Evolutionary conservation across 2,888 invertebrate genomes (phyloP).

Genomic region (Blomia tropicalis): DNA sequence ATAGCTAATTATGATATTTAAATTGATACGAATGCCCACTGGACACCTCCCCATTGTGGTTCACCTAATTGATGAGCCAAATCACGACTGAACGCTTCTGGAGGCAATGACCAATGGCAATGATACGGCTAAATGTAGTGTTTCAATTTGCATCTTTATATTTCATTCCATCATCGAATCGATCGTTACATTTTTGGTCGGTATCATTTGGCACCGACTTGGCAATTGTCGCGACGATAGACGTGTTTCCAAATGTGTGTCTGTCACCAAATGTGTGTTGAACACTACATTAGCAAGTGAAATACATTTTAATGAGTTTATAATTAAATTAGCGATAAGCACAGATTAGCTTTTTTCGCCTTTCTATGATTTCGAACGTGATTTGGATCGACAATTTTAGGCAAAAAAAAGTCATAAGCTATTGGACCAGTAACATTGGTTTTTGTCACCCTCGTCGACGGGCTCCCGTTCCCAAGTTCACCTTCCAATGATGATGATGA

Average conservation of each 20-base stretch:
- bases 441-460: too few relatives aligned
- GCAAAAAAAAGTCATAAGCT: too few relatives aligned
- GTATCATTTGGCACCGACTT: too few relatives aligned
- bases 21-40: not conserved
- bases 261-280: conserved; percentile 1
- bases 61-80: not conserved
- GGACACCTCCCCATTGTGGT: not conserved
- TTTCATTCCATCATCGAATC: too few relatives aligned
- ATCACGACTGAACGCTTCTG: not conserved
- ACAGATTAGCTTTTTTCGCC: not conserved
- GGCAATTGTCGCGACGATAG: not conserved
- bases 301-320: conserved; percentile 13
- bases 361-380: conserved; percentile 8
- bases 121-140: not conserved
- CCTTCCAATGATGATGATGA: too few relatives aligned
- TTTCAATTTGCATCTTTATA: too few relatives aligned
- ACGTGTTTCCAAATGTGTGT: not conserved
- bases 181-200: too few relatives aligned
- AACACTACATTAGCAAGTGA: conserved; percentile 13
- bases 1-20: conserved; percentile 5
- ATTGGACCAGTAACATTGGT: not conserved
- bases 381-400: too few relatives aligned
- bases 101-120: not conserved
- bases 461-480: too few relatives aligned
- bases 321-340: conserved; percentile 15